Conservation (phyloP, 2,797 vertebrate genomes). For the Nannoperca australis region DNA sequence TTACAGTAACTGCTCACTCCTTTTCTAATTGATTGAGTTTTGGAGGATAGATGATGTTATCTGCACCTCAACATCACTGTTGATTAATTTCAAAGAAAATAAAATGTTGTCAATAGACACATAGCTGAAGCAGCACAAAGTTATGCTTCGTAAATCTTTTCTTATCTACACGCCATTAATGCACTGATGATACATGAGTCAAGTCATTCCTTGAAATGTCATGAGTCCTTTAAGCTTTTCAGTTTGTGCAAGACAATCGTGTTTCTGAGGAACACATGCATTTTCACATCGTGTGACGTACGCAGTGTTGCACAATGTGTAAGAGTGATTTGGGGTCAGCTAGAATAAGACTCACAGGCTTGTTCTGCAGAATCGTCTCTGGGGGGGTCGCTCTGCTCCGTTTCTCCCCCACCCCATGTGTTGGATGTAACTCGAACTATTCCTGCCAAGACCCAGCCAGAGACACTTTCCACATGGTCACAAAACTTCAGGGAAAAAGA, state of each 20-base stretch:
- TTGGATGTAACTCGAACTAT: constrained; percentile 15
- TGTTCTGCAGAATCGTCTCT: constrained; percentile 54
- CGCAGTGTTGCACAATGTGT: constrained; percentile 25
- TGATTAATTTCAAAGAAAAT: constrained; percentile 36
- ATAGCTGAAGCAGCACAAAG: constrained; percentile 22
- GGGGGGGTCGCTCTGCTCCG: neutral
- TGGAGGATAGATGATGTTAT: constrained; percentile 32
- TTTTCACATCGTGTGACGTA: neutral
- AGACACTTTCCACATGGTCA: constrained; percentile 53
- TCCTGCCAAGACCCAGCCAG: constrained; percentile 58
- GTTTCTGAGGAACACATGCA: neutral
- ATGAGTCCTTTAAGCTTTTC: rapidly evolving
- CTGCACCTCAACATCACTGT: constrained; percentile 26
- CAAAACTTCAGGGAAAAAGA: constrained; percentile 56
- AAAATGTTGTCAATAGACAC: constrained; percentile 20
- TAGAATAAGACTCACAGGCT: neutral
- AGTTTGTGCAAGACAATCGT: rapidly evolving
- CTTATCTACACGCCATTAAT: neutral
- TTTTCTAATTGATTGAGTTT: constrained; percentile 46
- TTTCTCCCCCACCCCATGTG: constrained; percentile 40
- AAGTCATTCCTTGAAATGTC: neutral
- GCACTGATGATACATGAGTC: neutral
- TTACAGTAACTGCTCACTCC: constrained; percentile 21
- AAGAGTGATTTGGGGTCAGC: constrained; percentile 10
- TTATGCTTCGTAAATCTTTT: constrained; percentile 2